Percentiles rank a stretch among this genome's conserved stretches.
phyloP scores from a whole-genome alignment of 53 echinoderm and acorn worm genomes.

The Astropecten irregularis region DNA sequence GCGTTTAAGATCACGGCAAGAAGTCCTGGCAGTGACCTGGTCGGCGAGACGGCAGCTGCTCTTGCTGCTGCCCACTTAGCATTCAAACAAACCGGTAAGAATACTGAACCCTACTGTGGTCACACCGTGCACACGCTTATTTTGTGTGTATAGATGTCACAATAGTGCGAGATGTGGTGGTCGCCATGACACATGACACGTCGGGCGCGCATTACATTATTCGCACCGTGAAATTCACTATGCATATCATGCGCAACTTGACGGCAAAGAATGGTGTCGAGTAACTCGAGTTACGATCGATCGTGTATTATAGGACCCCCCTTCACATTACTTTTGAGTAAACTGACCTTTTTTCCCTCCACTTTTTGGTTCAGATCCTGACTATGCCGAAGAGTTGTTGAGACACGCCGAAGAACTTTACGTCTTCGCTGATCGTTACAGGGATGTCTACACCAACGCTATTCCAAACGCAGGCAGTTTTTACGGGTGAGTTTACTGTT shows the following conservation, averaged over 20 bases:
- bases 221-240: too few species aligned
- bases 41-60: constrained; percentile 84
- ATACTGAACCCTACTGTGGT: too few species aligned
- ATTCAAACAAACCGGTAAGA: constrained; percentile 60
- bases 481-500: constrained; percentile 66
- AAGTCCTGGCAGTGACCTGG: constrained; percentile 73
- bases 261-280: neutral
- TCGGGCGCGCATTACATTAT: too few species aligned
- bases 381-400: constrained; percentile 55
- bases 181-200: too few species aligned
- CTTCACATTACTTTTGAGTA: too few species aligned
- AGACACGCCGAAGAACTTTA: constrained; percentile 57
- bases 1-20: constrained; percentile 54
- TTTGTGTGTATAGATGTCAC: too few species aligned
- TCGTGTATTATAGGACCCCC: too few species aligned
- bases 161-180: too few species aligned
- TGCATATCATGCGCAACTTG: too few species aligned
- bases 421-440: constrained; percentile 64
- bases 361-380: constrained; percentile 41
- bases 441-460: constrained; percentile 63
- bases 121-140: too few species aligned
- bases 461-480: constrained; percentile 64
- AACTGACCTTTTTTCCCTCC: too few species aligned
- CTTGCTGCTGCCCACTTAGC: constrained; percentile 76
- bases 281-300: neutral